Base-by-base conservation (phyloP, 2,113 vertebrate species). In the Tetrao urogallus region DNA sequence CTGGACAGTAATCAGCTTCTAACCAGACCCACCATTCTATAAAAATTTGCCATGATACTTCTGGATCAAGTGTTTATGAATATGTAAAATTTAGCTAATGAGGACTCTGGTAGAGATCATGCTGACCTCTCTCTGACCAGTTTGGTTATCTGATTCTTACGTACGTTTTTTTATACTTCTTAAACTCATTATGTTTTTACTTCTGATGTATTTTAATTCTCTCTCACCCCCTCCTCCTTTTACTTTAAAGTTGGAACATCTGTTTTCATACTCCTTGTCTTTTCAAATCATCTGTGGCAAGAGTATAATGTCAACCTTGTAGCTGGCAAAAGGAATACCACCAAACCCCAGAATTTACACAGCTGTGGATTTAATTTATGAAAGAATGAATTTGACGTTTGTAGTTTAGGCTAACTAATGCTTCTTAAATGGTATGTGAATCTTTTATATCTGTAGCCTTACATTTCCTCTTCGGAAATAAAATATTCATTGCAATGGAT, bases 401-500 rank as follows among this genome's bases (percentile, higher is more conserved):
- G 45, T 28, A 90, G 36, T 60, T 88, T 95, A 92, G 60, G 25
- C 79, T 90, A 82, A 93, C 75, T 69, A 75, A 92, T 52, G 3
- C 9, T 57, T 93, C 50, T 50, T 50, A 70, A 91, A 91, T 58
- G 25, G 38, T 70, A 71, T 30, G 8, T 91, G 88, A 93, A 75
- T 67, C 24, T 96, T 88, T 91, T 92, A 93, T 95, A 65, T 79
- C 34, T 12, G 17, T 70, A 92, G 76, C 21, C 56, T 92, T 89
- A 91, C 71, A 94, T 89, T 96, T 92, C 67, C 71, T 74, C 25
- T 76, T 96, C 82, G 21, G 32, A 94, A 90, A 86, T 91, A 60
- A 97, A 97, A 95, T 95, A 93, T 96, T 95, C 58, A 70, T 95
- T 96, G 60, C 13, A 89, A 86, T 77, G 69, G 58, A 71, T 96